These are phyloP conservation scores for Scyliorhinus canicula DNA, from an alignment of 2,797 vertebrate genomes.

Conservation along the genomic window DNA sequence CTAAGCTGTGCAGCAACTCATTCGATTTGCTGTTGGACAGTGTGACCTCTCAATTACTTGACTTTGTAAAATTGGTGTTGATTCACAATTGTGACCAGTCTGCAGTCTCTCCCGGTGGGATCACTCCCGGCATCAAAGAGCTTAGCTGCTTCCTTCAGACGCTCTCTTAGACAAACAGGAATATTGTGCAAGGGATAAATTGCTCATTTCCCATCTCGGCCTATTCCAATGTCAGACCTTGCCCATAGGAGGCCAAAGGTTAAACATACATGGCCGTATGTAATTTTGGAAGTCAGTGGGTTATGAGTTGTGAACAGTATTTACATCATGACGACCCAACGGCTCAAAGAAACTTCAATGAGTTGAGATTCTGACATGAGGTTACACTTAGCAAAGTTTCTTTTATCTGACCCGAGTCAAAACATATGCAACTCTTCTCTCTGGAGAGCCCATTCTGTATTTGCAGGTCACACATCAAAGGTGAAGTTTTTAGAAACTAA, in stretches of 20 bases:
- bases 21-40: too few relatives aligned
- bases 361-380: neutral
- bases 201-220: neutral
- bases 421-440: neutral
- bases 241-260: neutral
- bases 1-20: too few relatives aligned
- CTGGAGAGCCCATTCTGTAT: too few relatives aligned
- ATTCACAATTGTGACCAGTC: neutral
- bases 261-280: neutral
- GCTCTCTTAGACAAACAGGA: too few relatives aligned
- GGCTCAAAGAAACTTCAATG: neutral
- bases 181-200: neutral
- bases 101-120: neutral
- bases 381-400: neutral
- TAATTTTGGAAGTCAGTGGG: neutral
- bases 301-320: neutral
- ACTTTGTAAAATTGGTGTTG: neutral
- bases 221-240: neutral
- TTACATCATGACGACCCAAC: neutral
- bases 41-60: too few relatives aligned
- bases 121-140: neutral
- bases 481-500: too few relatives aligned
- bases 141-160: neutral
- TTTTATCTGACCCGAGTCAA: neutral
- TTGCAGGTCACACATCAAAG: neutral